Evolutionary conservation across 2,113 vertebrate species (phyloP).

Genomic region (Ictalurus furcatus): DNA sequence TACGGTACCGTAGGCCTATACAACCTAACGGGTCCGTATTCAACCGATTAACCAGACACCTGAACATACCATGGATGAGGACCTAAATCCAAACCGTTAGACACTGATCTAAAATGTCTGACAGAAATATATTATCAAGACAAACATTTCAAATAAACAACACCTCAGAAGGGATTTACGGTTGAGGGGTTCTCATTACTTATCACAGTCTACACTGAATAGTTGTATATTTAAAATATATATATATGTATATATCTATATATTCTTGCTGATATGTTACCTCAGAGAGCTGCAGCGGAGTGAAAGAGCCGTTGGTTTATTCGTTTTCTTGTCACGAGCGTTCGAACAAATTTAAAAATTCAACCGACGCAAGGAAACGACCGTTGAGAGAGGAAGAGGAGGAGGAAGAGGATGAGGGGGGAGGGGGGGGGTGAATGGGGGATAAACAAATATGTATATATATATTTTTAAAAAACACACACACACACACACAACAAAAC

Average conservation of each 20-base stretch:
- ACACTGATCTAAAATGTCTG: background rate
- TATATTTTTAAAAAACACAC: no score
- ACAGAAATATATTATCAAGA: background rate
- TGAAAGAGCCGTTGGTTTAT: background rate
- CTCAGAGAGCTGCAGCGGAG: background rate
- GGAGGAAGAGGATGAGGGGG: background rate
- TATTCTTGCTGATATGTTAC: background rate
- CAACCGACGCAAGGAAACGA: background rate
- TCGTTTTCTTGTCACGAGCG: conserved; percentile 25
- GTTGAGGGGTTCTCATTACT: background rate
- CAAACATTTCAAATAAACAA: no score
- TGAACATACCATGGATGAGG: background rate
- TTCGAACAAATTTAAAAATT: background rate
- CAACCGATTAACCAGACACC: background rate
- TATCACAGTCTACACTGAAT: background rate
- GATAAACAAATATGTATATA: no score
- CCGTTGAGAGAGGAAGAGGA: no score
- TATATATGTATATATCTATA: no score
- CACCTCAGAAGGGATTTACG: no score
- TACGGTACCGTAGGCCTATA: background rate
- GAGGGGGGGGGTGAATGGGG: background rate
- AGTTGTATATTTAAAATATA: background rate
- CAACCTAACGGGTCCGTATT: background rate
- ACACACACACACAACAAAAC: background rate
- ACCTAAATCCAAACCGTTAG: background rate